Evolutionary conservation across 2,888 invertebrate species (phyloP), one percentile per base, ranked within the genome.

Genomic region (Sphaerophoria taeniata): DNA sequence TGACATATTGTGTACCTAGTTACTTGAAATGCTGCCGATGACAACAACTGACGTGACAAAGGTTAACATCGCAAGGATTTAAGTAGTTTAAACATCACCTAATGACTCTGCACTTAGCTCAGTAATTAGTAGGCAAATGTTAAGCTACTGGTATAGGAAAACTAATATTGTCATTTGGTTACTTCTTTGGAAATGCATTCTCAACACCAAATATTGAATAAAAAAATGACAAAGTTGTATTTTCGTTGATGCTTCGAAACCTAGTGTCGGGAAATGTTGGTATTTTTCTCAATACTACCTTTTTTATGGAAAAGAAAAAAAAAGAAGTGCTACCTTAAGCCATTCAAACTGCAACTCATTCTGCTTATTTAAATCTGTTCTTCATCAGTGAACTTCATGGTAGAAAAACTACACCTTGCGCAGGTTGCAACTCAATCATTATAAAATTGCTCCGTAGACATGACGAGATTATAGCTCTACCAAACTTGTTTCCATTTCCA

Each of bases 371-470:
- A 16, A 60, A 39, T 39, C 3, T 63, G 45, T 45, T 65, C 45
- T 56, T 34, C 65, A 74, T 65, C 65, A 24, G 65, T 74, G 65
- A 74, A 65, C 65, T 74, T 74, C 74, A 45, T 14, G 14, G 7
- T 14, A n/a, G 14, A 34, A 49, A 4, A 65, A 49, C 3, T 47
- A 49, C 47, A 49, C 65, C 34, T 33, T 65, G 24, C 47, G 33
- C 55, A 55, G n/a, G 7, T 61, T 45, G 31, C 16, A 34, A 65
- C 16, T 65, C 34, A 12, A 49, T 49, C 14, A 12, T 31, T n/a
- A 2, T 55, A n/a, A 31, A 47, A 61, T 55, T 31, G 45, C 53
- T 39, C 14, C 24, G 24, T 2, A 53, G 55, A 34, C 53, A 39
- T 24, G 58, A 47, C 31, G 1, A 47, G 5, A 39, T 24, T 43